Evolutionary conservation across 2,888 invertebrate species (phyloP).

Genomic region (Sycophila texana): DNA sequence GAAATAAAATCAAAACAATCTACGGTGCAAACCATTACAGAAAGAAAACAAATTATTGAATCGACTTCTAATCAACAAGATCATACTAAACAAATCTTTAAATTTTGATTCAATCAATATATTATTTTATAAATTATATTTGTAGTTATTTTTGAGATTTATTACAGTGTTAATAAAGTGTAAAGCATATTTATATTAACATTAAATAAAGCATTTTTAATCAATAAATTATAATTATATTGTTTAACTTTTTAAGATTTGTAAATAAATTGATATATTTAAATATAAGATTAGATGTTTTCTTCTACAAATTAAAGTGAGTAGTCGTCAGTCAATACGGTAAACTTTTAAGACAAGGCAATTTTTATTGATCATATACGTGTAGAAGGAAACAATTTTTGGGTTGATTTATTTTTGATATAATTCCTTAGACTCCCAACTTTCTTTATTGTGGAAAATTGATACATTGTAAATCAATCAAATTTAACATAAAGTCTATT

Average conservation of each 20-base stretch:
- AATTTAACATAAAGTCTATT: too few relatives aligned
- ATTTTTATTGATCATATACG: too few relatives aligned
- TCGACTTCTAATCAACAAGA: constrained; percentile 12
- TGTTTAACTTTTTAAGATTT: constrained; percentile 7
- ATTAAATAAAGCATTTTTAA: not conserved
- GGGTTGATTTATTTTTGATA: too few relatives aligned
- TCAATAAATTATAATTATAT: constrained; percentile 2
- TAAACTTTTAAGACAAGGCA: too few relatives aligned
- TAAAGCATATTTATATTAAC: not conserved
- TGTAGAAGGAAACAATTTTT: too few relatives aligned
- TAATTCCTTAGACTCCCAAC: too few relatives aligned
- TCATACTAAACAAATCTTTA: constrained; percentile 7
- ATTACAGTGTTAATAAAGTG: not conserved
- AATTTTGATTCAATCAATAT: constrained; percentile 5
- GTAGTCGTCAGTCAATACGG: too few relatives aligned
- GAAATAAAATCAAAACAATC: constrained; percentile 19
- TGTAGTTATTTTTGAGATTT: not conserved
- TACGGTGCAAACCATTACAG: not conserved
- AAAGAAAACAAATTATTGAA: constrained; percentile 15
- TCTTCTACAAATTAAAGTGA: not conserved
- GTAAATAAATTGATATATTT: constrained; percentile 16
- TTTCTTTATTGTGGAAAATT: too few relatives aligned
- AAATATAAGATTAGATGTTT: not conserved
- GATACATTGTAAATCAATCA: too few relatives aligned
- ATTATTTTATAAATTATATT: constrained; percentile 1